Evolutionary conservation across 2,888 invertebrate species (phyloP).

Genomic region (Sphaerophoria taeniata): DNA sequence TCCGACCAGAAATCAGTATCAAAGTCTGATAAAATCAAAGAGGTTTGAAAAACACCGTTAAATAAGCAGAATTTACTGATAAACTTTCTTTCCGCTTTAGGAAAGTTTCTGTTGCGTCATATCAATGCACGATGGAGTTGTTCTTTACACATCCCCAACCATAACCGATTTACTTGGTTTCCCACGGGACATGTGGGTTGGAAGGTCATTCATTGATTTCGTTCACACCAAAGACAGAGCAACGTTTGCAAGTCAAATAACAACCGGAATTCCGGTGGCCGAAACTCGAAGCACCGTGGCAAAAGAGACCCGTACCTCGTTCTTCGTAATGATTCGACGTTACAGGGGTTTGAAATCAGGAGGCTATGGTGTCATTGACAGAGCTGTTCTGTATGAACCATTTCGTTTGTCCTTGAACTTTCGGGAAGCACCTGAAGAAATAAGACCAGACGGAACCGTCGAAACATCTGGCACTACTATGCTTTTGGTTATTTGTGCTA

Average conservation of each 20-base stretch:
- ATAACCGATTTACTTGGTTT: conserved; percentile 89
- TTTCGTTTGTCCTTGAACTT: conserved; percentile 89
- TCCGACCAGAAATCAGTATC: conserved; percentile 72
- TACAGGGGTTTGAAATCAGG: conserved; percentile 86
- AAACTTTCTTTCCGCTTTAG: conserved; percentile 80
- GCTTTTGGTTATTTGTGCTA: conserved; percentile 89
- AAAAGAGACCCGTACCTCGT: conserved; percentile 83
- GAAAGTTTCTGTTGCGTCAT: conserved; percentile 91
- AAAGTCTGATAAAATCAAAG: conserved; percentile 76
- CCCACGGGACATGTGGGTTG: conserved; percentile 93
- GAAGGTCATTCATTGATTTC: conserved; percentile 93
- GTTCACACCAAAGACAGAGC: conserved; percentile 90
- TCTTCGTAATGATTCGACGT: conserved; percentile 87
- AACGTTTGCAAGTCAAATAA: conserved; percentile 90
- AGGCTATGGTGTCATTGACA: conserved; percentile 86
- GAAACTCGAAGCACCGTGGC: conserved; percentile 82
- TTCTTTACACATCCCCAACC: conserved; percentile 89
- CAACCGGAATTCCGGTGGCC: conserved; percentile 86
- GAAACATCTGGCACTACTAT: conserved; percentile 83
- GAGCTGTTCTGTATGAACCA: conserved; percentile 86
- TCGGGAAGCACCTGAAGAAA: conserved; percentile 85
- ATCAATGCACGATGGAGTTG: conserved; percentile 92
- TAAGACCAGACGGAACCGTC: conserved; percentile 78
- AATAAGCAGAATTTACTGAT: not conserved
- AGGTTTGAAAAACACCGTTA: conserved; percentile 69